Evolutionary conservation across 2,797 vertebrate species (phyloP).

Genomic region (Protosalanx chinensis): DNA sequence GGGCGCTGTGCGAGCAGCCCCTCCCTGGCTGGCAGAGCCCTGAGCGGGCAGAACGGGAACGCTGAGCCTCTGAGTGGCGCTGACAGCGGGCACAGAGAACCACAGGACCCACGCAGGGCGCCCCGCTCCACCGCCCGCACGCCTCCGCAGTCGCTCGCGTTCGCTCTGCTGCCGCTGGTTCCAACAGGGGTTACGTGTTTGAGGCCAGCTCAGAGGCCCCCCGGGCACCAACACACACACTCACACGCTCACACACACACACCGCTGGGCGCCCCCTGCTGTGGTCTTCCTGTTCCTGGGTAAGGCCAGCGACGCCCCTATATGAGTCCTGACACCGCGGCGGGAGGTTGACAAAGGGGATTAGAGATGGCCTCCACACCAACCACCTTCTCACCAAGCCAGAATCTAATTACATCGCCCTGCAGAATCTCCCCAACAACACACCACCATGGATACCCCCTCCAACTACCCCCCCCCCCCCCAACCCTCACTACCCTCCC

Average conservation of each 20-base stretch:
- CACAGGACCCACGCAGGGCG: conserved; percentile 56
- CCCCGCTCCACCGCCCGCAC: conserved; percentile 51
- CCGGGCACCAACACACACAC: conserved; percentile 16
- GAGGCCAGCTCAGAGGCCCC: conserved; percentile 18
- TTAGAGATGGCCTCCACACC: conserved; percentile 63
- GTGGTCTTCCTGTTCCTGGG: conserved; percentile 52
- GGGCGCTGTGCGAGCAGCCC: not conserved
- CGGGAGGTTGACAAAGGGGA: conserved; percentile 75
- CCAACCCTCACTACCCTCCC: conserved; percentile 38
- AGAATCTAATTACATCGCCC: conserved; percentile 53
- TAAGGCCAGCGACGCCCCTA: conserved; percentile 48
- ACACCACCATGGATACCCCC: conserved; percentile 44
- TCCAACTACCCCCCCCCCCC: conserved; percentile 37
- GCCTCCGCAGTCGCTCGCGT: conserved; percentile 58
- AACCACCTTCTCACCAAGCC: conserved; percentile 34
- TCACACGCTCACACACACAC: conserved; percentile 17
- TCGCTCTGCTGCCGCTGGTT: conserved; percentile 50
- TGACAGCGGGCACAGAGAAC: conserved; percentile 61
- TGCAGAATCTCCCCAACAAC: conserved; percentile 48
- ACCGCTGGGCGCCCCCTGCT: conserved; percentile 43
- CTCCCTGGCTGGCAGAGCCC: not conserved
- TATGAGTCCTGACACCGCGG: conserved; percentile 73
- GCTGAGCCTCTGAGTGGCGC: conserved; percentile 46
- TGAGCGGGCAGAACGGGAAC: not conserved
- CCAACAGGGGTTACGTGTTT: conserved; percentile 40